Conservation (phyloP, 2,797 vertebrate species). For the Australoheros facetus region DNA sequence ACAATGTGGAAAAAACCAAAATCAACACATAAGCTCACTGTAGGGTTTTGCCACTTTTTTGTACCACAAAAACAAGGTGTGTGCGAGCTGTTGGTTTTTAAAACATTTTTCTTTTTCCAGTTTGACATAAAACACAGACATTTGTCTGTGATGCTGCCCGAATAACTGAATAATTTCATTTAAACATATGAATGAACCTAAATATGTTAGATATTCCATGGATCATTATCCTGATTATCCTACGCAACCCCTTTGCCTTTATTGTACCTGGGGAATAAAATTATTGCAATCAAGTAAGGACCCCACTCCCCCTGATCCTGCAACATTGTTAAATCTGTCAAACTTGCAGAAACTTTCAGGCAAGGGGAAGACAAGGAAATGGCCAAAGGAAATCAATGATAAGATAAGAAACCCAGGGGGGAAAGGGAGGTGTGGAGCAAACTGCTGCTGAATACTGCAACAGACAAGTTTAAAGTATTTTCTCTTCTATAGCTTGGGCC, state of each 20-base stretch:
- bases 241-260: slow-evolving; percentile 15
- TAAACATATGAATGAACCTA: no score
- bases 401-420: slow-evolving; percentile 46
- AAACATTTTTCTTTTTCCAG: no score
- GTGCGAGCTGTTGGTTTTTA: no score
- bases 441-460: background rate
- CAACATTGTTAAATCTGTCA: slow-evolving; percentile 27
- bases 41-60: no score
- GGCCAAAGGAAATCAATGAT: slow-evolving; percentile 26
- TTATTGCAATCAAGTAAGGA: slow-evolving; percentile 2
- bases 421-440: slow-evolving; percentile 27
- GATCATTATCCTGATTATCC: slow-evolving; percentile 12
- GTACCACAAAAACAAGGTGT: no score
- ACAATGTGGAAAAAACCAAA: background rate
- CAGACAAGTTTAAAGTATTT: slow-evolving; percentile 12
- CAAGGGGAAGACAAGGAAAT: slow-evolving; percentile 28
- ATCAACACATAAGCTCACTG: background rate
- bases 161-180: no score
- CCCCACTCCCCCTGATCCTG: background rate
- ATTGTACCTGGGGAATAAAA: slow-evolving; percentile 10
- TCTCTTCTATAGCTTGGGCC: background rate
- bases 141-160: no score
- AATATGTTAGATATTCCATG: background rate
- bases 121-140: no score
- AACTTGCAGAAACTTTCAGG: slow-evolving; percentile 26